Base-by-base conservation (phyloP, 2,797 vertebrate species). In the Gymnopithys bicolor region DNA sequence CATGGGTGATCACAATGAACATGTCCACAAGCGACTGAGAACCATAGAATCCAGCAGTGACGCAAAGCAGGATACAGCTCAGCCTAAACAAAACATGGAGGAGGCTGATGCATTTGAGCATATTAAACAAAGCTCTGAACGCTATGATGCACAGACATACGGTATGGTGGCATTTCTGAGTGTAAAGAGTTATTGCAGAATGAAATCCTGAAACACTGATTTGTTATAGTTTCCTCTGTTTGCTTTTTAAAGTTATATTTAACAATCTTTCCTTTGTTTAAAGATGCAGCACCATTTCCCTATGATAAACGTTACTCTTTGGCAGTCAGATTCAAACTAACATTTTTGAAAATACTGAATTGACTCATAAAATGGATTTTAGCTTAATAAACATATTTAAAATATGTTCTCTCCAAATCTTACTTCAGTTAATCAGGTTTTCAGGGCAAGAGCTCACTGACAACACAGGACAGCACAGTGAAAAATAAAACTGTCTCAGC, bases 71-170 rank as follows among this genome's bases (percentile, higher is more conserved):
- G 94, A 97, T 9, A 35, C 81, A 80, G 11, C 78, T 27, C 97
- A 96, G 58, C 70, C 92, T 1, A 94, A 98, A 11, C 76, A 95
- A 51, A 91, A 80, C 0, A 82, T 59, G 39, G 98, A 98, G 78
- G 98, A 99, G 32, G 98, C 99, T 0, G 99, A 99, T 87, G 98
- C 98, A 2, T 99, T 99, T 60, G 98, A 99, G 52, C 99, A 99
- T 83, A 97, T 99, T 64, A 98, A 97, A 75, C 96, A 98, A 90
- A 97, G 98, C 69, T 98, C 98, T 11, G 96, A 98, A 37, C 48
- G 89, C 58, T 99, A 99, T 1, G 99, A 99, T 84, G 89, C 98
- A 1, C 99, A 99, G 97, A 99, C 99, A 10, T 99, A 99, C 0
- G 99, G 99, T 99, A 97, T 18, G 96, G n/a, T 78, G 41, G 10